These are phyloP conservation scores for Leucoraja erinaceus DNA, from an alignment of 2,113 vertebrate species.

Conservation along the genomic window DNA sequence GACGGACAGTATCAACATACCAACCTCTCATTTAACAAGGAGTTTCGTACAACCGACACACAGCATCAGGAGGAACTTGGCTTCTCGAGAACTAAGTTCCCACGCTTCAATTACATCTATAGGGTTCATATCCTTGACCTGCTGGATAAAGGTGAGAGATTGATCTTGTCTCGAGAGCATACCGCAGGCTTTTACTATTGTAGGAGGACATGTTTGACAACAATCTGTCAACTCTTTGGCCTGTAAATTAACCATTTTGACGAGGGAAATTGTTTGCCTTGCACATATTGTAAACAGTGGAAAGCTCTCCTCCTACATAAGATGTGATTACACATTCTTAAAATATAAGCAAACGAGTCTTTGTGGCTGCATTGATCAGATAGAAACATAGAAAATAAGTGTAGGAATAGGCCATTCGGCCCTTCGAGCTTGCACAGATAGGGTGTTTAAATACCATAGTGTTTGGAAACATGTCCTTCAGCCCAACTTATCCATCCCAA, in stretches of 20 bases:
- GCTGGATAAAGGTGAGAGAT: conserved; percentile 24
- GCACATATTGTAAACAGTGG: neutral
- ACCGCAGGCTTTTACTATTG: conserved; percentile 4
- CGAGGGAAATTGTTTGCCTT: conserved; percentile 8
- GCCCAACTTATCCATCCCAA: no score
- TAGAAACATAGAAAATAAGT: no score
- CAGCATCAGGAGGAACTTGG: neutral
- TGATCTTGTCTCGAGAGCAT: conserved; percentile 23
- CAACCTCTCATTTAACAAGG: neutral
- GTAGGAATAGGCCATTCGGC: no score
- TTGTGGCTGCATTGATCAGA: neutral
- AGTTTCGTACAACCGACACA: neutral
- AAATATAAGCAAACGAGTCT: neutral
- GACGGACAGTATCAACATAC: neutral
- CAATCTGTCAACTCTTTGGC: neutral
- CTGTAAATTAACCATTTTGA: conserved; percentile 13
- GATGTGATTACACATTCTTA: neutral
- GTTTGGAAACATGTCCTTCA: no score
- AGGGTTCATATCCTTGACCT: conserved; percentile 18
- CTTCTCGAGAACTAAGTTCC: conserved; percentile 4
- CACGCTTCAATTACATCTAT: conserved; percentile 12
- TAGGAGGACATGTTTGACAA: conserved; percentile 24
- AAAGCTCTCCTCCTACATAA: neutral
- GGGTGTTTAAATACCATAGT: no score
- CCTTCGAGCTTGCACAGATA: no score